These are phyloP conservation scores for Papilio polyxenes DNA, from an alignment of 1,140 invertebrate genomes.

Conservation along the genomic window DNA sequence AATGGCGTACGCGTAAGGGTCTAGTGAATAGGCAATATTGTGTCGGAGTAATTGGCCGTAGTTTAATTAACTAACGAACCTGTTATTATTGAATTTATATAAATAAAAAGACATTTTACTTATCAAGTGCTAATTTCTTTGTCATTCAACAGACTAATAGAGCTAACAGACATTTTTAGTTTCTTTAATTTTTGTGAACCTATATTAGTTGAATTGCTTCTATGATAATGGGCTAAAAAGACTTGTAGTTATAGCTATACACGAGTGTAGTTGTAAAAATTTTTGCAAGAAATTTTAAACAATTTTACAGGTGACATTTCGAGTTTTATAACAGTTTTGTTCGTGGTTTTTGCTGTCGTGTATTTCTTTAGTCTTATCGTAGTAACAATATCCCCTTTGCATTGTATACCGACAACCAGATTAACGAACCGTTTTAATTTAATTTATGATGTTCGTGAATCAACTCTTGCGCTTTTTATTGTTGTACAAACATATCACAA, in stretches of 20 bases:
- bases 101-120: too few species aligned
- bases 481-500: constrained; percentile 9
- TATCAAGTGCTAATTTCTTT: too few species aligned
- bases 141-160: too few species aligned
- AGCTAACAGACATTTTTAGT: too few species aligned
- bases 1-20: constrained; percentile 1
- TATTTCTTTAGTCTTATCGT: constrained; percentile 6
- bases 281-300: too few species aligned
- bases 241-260: not conserved
- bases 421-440: constrained; percentile 35
- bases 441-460: constrained; percentile 34
- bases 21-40: not conserved
- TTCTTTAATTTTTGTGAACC: too few species aligned
- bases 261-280: too few species aligned
- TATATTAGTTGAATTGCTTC: too few species aligned
- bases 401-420: not conserved
- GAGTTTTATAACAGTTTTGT: too few species aligned
- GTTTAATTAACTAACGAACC: not conserved
- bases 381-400: constrained; percentile 8
- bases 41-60: not conserved
- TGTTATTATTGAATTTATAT: not conserved
- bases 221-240: too few species aligned
- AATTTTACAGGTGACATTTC: too few species aligned
- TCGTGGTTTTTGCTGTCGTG: not conserved
- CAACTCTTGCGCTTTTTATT: not conserved